Evolutionary conservation across 2,888 invertebrate genomes (phyloP), one percentile per base, ranked within the genome.

Genomic region (Lepidocyrtinus sp.): DNA sequence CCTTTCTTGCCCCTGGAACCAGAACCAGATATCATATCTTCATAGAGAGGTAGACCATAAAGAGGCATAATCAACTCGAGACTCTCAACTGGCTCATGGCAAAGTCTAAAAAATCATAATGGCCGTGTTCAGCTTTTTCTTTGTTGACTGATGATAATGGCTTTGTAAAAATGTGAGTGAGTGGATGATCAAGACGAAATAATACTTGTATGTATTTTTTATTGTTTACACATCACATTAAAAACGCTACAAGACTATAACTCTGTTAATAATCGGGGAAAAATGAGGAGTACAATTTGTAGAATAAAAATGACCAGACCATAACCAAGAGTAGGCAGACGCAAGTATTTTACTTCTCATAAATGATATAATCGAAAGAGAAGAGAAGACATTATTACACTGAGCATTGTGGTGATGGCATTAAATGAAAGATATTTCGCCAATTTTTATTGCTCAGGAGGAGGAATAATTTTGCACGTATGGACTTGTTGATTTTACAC

Each of bases 101-200:
- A 36, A 36, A 36, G 36, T 36, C 36, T 36, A 36, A 36, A 36
- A 36, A 36, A 7, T 36, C 46, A 46, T 75, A 75, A 75, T 75
- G 69, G 69, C 24, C 36, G 36, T 36, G 36, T 36, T 36, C 36
- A 36, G 5, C n/a, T n/a, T n/a, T 36, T 36, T 36, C 36, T 36
- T 26, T 75, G 61, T 36, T 75, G 75, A 75, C 50, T 62, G 50
- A 75, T 75, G 75, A 63, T 26, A 63, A 69, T 75, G 75, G 69
- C 67, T 63, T 12, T 12, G 36, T 36, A 36, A 12, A 36, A 36
- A 36, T n/a, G 36, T 36, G 5, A n/a, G 36, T 36, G 12, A 12
- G 12, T 36, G 36, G 36, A 36, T 36, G 36, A 36, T 36, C 36
- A 36, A 7, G 36, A 36, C 12, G 36, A 36, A 7, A 36, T 36